phyloP scores from a whole-genome alignment of 2,113 vertebrate species.

The Parus major region DNA sequence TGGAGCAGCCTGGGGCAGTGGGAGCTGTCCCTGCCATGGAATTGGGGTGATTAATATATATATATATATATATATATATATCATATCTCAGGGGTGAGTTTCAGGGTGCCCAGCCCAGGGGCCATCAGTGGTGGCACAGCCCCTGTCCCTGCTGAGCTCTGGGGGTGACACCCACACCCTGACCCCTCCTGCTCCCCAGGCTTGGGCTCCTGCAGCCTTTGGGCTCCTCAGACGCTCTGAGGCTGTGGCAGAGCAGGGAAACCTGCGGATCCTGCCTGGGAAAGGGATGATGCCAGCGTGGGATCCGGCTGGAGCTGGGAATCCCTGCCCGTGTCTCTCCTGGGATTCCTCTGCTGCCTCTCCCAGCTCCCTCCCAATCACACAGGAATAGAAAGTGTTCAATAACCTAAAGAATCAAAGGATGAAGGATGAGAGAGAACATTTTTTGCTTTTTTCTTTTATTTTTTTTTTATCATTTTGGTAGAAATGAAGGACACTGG shows the following conservation, averaged over 20 bases:
- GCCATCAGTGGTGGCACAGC: not conserved
- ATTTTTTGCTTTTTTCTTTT: not conserved
- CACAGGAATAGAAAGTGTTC: slow-evolving; percentile 22
- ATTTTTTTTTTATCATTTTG: not conserved
- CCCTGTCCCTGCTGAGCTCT: not conserved
- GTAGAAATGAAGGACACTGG: not conserved
- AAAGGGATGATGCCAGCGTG: not conserved
- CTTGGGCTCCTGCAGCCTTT: not conserved
- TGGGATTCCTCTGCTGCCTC: not conserved
- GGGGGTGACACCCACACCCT: rapidly evolving
- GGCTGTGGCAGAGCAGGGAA: too few relatives aligned
- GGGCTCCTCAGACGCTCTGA: too few relatives aligned
- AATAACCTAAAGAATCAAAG: slow-evolving; percentile 25
- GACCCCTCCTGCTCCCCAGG: not conserved
- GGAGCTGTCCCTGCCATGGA: not conserved
- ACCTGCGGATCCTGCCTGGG: too few relatives aligned
- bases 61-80: too few relatives aligned
- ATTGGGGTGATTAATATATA: too few relatives aligned
- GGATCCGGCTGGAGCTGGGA: not conserved
- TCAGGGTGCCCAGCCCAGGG: not conserved
- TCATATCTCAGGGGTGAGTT: too few relatives aligned
- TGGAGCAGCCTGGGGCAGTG: not conserved
- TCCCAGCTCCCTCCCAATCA: not conserved
- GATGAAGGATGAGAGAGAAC: not conserved
- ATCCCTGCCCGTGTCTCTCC: not conserved